phyloP scores from a whole-genome alignment of 2,888 invertebrate species.

The Apeira syringaria region DNA sequence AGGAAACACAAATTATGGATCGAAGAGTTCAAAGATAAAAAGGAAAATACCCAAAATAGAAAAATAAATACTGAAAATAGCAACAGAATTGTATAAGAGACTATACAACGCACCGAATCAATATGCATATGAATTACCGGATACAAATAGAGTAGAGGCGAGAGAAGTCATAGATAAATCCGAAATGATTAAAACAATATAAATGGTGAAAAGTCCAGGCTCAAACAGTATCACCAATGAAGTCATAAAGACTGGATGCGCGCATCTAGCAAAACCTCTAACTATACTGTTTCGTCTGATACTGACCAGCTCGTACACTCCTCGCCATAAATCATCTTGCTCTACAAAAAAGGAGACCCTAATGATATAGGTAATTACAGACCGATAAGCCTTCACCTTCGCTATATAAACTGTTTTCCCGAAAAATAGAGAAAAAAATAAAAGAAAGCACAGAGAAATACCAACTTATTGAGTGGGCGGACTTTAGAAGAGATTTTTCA shows the following conservation, averaged over 20 bases:
- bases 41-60: background rate
- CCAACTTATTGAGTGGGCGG: constrained; percentile 25
- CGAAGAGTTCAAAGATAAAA: constrained; percentile 15
- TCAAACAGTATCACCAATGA: background rate
- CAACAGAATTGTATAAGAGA: constrained; percentile 28
- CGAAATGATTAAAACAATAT: background rate
- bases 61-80: constrained; percentile 22
- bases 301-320: background rate
- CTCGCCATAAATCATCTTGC: background rate
- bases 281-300: background rate
- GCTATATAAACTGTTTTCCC: constrained; percentile 20
- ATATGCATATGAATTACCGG: background rate
- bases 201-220: background rate
- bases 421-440: constrained; percentile 12
- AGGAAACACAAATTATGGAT: constrained; percentile 17
- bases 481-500: constrained; percentile 13
- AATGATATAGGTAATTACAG: constrained; percentile 27
- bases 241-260: constrained; percentile 1
- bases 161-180: too few species aligned
- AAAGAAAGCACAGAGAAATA: background rate
- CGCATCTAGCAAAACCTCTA: constrained; percentile 4
- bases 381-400: constrained; percentile 1
- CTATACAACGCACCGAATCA: background rate
- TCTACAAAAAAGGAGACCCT: constrained; percentile 18
- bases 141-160: too few species aligned